Evolutionary conservation across 2,797 vertebrate genomes (phyloP).

Genomic region (Prionace glauca): DNA sequence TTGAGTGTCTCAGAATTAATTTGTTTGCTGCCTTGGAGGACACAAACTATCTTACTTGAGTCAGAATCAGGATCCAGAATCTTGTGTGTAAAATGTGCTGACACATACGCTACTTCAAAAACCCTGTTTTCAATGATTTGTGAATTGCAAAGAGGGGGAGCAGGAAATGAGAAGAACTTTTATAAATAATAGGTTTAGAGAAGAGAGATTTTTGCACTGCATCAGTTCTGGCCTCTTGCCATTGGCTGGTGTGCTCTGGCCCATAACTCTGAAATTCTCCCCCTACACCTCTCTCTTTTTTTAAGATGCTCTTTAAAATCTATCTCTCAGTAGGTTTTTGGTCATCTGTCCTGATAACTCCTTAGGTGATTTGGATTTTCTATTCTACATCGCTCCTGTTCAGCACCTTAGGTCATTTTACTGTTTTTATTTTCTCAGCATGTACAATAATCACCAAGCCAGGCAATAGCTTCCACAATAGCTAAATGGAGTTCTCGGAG

Average conservation of each 20-base stretch:
- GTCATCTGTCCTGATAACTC: neutral
- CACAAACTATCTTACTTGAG: neutral
- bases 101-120: no score
- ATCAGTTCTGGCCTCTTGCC: neutral
- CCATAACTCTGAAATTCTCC: neutral
- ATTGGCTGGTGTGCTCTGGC: neutral
- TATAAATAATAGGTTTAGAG: neutral
- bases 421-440: neutral
- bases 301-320: neutral
- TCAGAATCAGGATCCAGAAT: neutral
- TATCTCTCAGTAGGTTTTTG: neutral
- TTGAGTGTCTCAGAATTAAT: neutral
- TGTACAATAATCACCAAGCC: no score
- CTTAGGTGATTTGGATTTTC: neutral
- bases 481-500: no score
- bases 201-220: neutral
- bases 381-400: neutral
- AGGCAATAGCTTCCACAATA: no score
- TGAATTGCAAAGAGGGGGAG: neutral
- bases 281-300: neutral
- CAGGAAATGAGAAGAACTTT: neutral
- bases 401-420: neutral
- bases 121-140: neutral
- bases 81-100: neutral
- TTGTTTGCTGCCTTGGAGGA: neutral